Base-by-base conservation (phyloP, 2,888 invertebrate genomes). In the Nomada fabriciana region DNA sequence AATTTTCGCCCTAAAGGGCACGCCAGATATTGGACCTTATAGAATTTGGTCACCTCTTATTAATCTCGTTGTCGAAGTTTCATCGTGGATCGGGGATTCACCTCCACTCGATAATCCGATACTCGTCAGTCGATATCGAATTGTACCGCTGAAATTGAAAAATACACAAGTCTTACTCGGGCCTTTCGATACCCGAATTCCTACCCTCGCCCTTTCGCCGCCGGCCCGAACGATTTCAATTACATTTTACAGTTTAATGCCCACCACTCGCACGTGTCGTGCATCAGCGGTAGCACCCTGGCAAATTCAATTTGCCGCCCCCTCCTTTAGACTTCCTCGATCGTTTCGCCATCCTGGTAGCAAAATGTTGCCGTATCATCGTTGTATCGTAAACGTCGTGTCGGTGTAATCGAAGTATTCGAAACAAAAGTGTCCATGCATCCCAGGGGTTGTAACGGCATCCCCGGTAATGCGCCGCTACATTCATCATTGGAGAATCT, bases 11-110 rank as follows among this genome's bases (percentile, higher is more conserved):
- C 50, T 13, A 50, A 73, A 70, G 63, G 60, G 18, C 50, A 18
- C 11, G 11, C 29, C 55, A 61, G 79, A 85, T 79, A 86, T 76
- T 83, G 76, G 53, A 74, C 74, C 71, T 81, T 73, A 70, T 42
- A 82, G 73, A 83, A 85, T 85, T 80, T 80, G 42, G 69, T 43
- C 69, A 60, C 20, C 52, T 36, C 59, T 78, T 80, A 82, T 80
- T 80, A 82, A 80, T 76, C 73, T 73, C 76, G 61, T 82, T 67
- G 75, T 29, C 64, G 61, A 69, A 76, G 72, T 76, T 80, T 47
- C 67, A 43, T 13, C n/a, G 23, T 43, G 57, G 64, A 57, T 10
- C 59, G 43, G 23, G 23, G 20, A 11, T 47, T 11, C 42, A 23
- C 18, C 20, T 60, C 18, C n/a, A 23, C 15, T 23, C 73, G 79